These are phyloP conservation scores for Ammodytes marinus DNA, from an alignment of 2,113 vertebrate species.

Conservation along the genomic window DNA sequence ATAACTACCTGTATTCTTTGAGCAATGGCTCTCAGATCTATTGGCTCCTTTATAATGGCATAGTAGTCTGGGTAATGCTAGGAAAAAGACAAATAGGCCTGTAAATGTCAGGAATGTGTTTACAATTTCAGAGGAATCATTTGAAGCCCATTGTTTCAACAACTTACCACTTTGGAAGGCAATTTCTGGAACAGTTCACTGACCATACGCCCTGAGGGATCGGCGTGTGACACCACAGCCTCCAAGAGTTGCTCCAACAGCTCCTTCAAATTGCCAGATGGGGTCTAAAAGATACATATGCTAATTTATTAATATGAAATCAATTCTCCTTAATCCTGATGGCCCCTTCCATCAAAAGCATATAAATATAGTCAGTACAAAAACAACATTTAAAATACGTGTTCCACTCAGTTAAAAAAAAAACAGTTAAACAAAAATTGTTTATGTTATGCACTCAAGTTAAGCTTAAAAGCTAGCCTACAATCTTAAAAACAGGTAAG, in stretches of 20 bases:
- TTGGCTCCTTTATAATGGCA: conserved; percentile 98
- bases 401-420: not conserved
- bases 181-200: conserved; percentile 99
- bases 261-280: conserved; percentile 92
- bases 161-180: conserved; percentile 97
- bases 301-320: not conserved
- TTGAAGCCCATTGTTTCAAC: not conserved
- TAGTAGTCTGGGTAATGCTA: conserved; percentile 99
- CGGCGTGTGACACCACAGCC: conserved; percentile 91
- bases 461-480: too few relatives aligned
- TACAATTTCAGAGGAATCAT: not conserved
- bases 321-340: not conserved
- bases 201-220: conserved; percentile 92
- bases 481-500: not conserved
- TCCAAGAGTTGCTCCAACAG: conserved; percentile 96
- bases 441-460: too few relatives aligned
- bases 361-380: not conserved
- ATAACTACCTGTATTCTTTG: conserved; percentile 95
- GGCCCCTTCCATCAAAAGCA: not conserved
- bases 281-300: conserved; percentile 80
- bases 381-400: not conserved
- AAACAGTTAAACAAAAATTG: too few relatives aligned
- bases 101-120: not conserved
- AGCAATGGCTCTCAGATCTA: conserved; percentile 96
- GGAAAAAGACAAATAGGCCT: conserved; percentile 68